Conservation (phyloP, 2,113 vertebrate genomes). For the Macheiramphus alcinus region DNA sequence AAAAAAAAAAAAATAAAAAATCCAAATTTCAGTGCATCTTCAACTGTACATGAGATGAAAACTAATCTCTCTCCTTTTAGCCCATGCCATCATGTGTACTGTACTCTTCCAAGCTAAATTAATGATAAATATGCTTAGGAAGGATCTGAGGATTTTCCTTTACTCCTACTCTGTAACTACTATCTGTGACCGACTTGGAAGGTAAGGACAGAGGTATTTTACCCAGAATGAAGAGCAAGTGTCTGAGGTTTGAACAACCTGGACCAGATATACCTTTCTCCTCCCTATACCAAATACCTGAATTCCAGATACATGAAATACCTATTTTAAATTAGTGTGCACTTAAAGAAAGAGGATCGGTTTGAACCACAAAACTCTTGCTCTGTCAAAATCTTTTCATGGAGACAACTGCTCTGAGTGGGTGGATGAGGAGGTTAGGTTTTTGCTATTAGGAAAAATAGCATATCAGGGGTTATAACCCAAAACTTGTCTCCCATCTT, state of each 20-base stretch:
- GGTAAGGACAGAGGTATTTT: neutral
- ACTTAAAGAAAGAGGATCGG: neutral
- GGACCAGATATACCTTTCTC: neutral
- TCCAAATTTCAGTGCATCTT: neutral
- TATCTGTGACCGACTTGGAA: neutral
- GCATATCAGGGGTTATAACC: neutral
- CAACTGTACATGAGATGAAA: neutral
- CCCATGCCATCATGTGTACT: too few relatives aligned
- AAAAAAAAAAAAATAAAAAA: neutral
- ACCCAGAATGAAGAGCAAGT: rapidly evolving
- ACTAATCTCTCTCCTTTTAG: neutral
- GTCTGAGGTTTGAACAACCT: neutral
- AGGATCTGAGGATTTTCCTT: neutral
- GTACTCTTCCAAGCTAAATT: neutral
- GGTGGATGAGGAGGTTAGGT: neutral
- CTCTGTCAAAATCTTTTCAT: neutral
- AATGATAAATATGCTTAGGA: neutral
- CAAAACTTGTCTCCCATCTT: neutral
- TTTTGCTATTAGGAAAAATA: too few relatives aligned
- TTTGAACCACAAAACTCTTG: neutral
- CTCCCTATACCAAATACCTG: too few relatives aligned
- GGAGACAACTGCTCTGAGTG: neutral
- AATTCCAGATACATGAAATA: neutral
- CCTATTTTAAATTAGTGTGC: neutral
- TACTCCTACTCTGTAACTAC: neutral